phyloP scores from a whole-genome alignment of 2,888 invertebrate species.

The Hybos culiciformis region DNA sequence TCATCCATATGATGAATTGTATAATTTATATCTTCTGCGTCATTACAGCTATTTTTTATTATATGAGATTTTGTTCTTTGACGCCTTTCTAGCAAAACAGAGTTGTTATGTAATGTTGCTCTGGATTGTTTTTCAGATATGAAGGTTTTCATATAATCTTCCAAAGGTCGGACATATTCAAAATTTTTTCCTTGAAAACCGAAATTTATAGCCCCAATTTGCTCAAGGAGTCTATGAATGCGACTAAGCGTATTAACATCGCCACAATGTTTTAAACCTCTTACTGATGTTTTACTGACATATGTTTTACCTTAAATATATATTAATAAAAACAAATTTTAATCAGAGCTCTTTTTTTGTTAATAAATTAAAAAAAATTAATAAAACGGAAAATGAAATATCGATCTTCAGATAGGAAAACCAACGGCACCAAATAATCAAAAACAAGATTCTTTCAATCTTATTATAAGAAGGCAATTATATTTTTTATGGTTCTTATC shows the following conservation, averaged over 20 bases:
- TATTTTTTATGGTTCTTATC: too few relatives aligned
- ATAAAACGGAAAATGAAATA: too few relatives aligned
- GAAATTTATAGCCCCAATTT: slow-evolving; percentile 49
- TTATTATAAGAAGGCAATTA: too few relatives aligned
- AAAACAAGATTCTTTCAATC: too few relatives aligned
- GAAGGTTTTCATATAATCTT: slow-evolving; percentile 11
- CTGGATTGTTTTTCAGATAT: slow-evolving; percentile 3
- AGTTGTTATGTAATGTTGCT: neutral
- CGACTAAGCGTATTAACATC: slow-evolving; percentile 48
- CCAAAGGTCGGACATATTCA: slow-evolving; percentile 16
- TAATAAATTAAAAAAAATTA: too few relatives aligned
- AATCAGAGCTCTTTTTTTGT: too few relatives aligned
- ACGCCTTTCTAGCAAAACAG: slow-evolving; percentile 4
- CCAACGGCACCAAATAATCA: too few relatives aligned
- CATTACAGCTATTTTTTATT: neutral
- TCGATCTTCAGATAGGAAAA: too few relatives aligned
- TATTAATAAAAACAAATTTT: too few relatives aligned
- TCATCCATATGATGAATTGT: slow-evolving; percentile 14
- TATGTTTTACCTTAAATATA: too few relatives aligned
- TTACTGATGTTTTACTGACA: slow-evolving; percentile 43
- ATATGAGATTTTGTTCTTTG: slow-evolving; percentile 6
- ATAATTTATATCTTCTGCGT: slow-evolving; percentile 11
- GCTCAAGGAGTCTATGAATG: slow-evolving; percentile 46
- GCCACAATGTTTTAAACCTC: slow-evolving; percentile 46
- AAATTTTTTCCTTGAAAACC: slow-evolving; percentile 39